Percentiles rank a stretch among this genome's conserved stretches.
Conservation (phyloP, 2,888 invertebrate genomes). For the Geotrupes spiniger region DNA sequence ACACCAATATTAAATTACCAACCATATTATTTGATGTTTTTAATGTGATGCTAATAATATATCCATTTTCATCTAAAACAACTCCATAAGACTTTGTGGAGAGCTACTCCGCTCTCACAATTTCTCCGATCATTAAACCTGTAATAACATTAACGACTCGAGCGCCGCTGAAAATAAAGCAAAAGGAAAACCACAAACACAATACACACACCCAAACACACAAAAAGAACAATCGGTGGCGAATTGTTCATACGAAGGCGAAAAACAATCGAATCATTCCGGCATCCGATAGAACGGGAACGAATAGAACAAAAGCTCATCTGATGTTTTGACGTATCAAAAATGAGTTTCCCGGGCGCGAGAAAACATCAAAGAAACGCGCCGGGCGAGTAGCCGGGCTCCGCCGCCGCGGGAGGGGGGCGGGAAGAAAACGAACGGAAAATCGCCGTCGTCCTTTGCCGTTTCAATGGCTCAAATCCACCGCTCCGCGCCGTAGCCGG, state of each 20-base stretch:
- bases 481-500: too few species aligned
- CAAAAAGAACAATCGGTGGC: constrained; percentile 16
- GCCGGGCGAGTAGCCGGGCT: constrained; percentile 6
- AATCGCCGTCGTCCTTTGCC: background rate
- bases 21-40: too few species aligned
- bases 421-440: constrained; percentile 3
- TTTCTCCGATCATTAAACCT: too few species aligned
- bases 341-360: constrained; percentile 22
- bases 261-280: constrained; percentile 14
- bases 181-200: too few species aligned
- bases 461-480: too few species aligned
- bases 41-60: too few species aligned
- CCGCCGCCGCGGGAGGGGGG: background rate
- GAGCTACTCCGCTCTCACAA: too few species aligned
- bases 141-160: too few species aligned
- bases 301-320: constrained; percentile 15
- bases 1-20: too few species aligned
- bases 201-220: constrained; percentile 1
- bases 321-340: constrained; percentile 24
- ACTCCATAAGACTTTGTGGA: too few species aligned
- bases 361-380: constrained; percentile 21
- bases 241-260: constrained; percentile 12
- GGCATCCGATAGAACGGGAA: constrained; percentile 19
- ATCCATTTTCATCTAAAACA: too few species aligned
- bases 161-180: too few species aligned